phyloP scores from a whole-genome alignment of 2,113 vertebrate species.

The human region GRCh38 chr9:37355501-37356000 shows the following conservation, averaged over 20 bases:
- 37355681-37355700: neutral
- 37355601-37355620: neutral
- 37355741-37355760: neutral
- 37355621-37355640: neutral
- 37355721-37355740: neutral
- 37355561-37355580: neutral
- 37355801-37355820: neutral
- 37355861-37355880: neutral
- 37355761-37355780: neutral
- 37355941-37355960: conserved; percentile 6
- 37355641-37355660: neutral
- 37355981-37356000: conserved; percentile 24
- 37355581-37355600: neutral
- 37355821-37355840: neutral
- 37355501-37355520: neutral
- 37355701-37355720: neutral
- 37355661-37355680: neutral
- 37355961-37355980: neutral
- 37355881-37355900: neutral
- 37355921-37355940: neutral
- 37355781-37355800: neutral
- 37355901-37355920: conserved; percentile 9
- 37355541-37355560: neutral
- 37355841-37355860: neutral
- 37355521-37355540: neutral